Conservation (phyloP, 92 coral and sea anemone genomes). For the Epizoanthus illoricatus region DNA sequence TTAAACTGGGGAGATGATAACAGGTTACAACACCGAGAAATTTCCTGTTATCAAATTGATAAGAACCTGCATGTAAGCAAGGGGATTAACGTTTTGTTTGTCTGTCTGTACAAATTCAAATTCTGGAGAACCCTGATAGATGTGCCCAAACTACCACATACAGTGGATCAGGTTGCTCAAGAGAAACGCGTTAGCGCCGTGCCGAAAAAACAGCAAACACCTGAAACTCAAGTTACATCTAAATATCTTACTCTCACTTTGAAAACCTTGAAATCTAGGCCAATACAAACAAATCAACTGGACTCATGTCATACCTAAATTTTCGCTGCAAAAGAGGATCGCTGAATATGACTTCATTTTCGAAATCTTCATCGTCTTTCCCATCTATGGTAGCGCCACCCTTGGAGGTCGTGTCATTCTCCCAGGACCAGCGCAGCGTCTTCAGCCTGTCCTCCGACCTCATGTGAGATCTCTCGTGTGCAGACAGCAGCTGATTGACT, state of each 20-base stretch:
- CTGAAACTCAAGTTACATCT: too few relatives aligned
- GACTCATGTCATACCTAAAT: constrained; percentile 59
- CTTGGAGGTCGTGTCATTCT: constrained; percentile 82
- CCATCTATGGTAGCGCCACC: constrained; percentile 71
- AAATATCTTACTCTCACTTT: background rate
- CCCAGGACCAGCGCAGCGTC: constrained; percentile 89
- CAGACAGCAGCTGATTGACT: constrained; percentile 56
- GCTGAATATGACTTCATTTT: constrained; percentile 73
- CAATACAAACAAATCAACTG: background rate
- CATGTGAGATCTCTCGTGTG: constrained; percentile 92
- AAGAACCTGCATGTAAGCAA: too few relatives aligned
- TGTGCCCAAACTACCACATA: too few relatives aligned
- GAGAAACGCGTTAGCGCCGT: too few relatives aligned
- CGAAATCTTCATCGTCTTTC: constrained; percentile 65
- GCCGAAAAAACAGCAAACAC: too few relatives aligned
- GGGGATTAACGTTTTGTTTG: too few relatives aligned
- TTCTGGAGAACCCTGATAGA: too few relatives aligned
- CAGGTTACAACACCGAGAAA: too few relatives aligned
- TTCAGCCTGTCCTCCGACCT: constrained; percentile 87
- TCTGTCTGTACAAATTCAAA: too few relatives aligned
- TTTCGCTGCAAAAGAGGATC: constrained; percentile 75
- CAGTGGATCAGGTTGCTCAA: too few relatives aligned
- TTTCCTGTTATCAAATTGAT: too few relatives aligned
- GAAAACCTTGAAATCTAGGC: background rate
- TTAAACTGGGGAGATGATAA: too few relatives aligned